Evolutionary conservation across 2,888 invertebrate species (phyloP), one percentile per base, ranked within the genome.

Genomic region (Scrobipalpa costella): DNA sequence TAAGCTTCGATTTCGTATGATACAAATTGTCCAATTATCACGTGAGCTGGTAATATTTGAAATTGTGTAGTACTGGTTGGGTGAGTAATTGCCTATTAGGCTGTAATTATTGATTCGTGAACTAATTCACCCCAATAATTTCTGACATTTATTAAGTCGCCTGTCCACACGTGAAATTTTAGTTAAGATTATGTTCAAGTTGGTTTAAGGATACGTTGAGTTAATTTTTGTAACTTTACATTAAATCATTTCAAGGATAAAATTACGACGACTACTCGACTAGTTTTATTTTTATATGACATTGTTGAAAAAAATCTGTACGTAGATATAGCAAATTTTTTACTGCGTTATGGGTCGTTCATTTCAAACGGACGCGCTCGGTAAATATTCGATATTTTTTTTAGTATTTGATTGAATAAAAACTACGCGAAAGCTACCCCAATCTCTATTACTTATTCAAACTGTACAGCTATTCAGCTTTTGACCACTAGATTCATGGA

Each of bases 11-110:
- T 9, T 44, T 15, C 44, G 44, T 44, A n/a, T 44, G 44, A 44
- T 15, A 44, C 17, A 52, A 52, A 55, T 55, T 7, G 34, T 15
- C 55, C 34, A 55, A 33, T 55, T 34, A 55, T 55, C 7, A 34
- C 33, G 9, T 55, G 27, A 55, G 8, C 55, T 34, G n/a, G 15
- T 34, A 34, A 55, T 15, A 55, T 55, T 55, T 55, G 13, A 27
- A n/a, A 11, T 34, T n/a, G 34, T 27, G 34, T 55, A 55, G 34
- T 34, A 55, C 13, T 13, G 15, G 55, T 55, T 17, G 33, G 9
- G 34, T 34, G 55, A 55, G n/a, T 55, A 55, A 55, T 55, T 55
- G 55, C 34, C 55, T 55, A 34, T 55, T 52, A 33, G n/a, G 21
- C 52, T 33, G 33, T 52, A 52, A 34, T 55, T 52, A 52, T n/a